A percentile compares a stretch with the other conserved stretches of the same genome.
phyloP scores from a whole-genome alignment of 1,140 invertebrate genomes.

The Eueides isabella region DNA sequence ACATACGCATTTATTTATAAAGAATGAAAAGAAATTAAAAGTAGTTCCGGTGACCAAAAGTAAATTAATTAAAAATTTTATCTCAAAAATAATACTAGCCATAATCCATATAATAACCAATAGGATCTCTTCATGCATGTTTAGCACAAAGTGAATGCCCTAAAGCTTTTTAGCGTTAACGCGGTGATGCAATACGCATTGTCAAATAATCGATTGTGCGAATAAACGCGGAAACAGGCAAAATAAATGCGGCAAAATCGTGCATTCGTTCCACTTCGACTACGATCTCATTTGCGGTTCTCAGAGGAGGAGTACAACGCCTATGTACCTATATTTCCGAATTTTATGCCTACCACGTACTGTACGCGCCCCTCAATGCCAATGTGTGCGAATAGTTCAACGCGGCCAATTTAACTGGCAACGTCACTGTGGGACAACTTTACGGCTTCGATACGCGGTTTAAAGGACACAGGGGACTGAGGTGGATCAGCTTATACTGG shows the following conservation, averaged over 20 bases:
- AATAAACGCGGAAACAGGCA: slow-evolving; percentile 44
- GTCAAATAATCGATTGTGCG: slow-evolving; percentile 37
- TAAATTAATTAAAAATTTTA: too few relatives aligned
- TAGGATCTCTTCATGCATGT: neutral
- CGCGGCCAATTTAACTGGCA: slow-evolving; percentile 51
- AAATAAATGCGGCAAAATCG: slow-evolving; percentile 72
- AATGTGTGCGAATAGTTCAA: slow-evolving; percentile 62
- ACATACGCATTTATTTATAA: too few relatives aligned
- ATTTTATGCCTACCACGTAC: slow-evolving; percentile 76
- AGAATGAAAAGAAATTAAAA: too few relatives aligned
- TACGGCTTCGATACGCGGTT: slow-evolving; percentile 34
- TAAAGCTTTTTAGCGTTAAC: slow-evolving; percentile 12
- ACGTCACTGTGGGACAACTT: slow-evolving; percentile 51
- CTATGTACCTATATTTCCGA: slow-evolving; percentile 75
- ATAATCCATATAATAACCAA: neutral
- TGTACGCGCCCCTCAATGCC: slow-evolving; percentile 44
- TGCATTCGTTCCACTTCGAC: slow-evolving; percentile 70
- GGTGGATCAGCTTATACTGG: slow-evolving; percentile 47
- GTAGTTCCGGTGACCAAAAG: too few relatives aligned
- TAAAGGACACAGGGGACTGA: slow-evolving; percentile 36
- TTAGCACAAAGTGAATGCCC: slow-evolving; percentile 4
- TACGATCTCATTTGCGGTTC: slow-evolving; percentile 74
- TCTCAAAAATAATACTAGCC: neutral
- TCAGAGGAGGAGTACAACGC: slow-evolving; percentile 64
- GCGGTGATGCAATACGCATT: slow-evolving; percentile 12